Percentiles rank a stretch among this genome's conserved stretches.
Evolutionary conservation across 2,888 invertebrate species (phyloP).

Genomic region (Auanema freiburgensis): DNA sequence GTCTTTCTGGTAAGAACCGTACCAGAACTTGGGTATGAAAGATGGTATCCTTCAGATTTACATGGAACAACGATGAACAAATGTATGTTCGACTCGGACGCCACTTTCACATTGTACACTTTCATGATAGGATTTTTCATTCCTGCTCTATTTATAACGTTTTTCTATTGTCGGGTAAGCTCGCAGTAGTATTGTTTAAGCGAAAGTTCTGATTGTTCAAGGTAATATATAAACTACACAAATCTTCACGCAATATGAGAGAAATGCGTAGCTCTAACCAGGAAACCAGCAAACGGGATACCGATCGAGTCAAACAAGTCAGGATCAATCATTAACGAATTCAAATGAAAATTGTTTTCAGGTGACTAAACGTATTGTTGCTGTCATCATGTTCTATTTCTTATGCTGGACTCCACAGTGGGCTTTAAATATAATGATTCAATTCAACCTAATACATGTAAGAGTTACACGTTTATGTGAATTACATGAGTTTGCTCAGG

Average conservation of each 20-base stretch:
- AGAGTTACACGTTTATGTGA: not conserved
- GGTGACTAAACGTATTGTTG: conserved; percentile 61
- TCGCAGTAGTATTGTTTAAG: conserved; percentile 7
- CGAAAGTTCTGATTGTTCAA: conserved; percentile 19
- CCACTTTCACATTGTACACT: conserved; percentile 58
- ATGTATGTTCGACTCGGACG: conserved; percentile 59
- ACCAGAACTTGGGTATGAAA: not conserved
- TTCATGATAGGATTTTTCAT: conserved; percentile 56
- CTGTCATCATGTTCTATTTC: conserved; percentile 62
- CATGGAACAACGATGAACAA: conserved; percentile 50
- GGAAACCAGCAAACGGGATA: conserved; percentile 22
- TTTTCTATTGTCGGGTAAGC: conserved; percentile 54
- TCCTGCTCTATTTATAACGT: conserved; percentile 60
- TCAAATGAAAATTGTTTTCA: conserved; percentile 8
- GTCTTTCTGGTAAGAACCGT: conserved; percentile 31
- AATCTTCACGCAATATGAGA: conserved; percentile 33
- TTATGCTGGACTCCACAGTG: conserved; percentile 63
- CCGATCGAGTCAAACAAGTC: conserved; percentile 37
- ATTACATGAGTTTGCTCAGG: conserved; percentile 22
- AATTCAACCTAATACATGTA: conserved; percentile 52
- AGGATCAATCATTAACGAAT: not conserved
- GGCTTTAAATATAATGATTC: conserved; percentile 57
- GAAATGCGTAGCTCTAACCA: conserved; percentile 19
- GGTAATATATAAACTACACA: conserved; percentile 47
- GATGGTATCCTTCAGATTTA: conserved; percentile 23